Percentiles rank a stretch among this genome's conserved stretches.
phyloP scores from a whole-genome alignment of 2,888 invertebrate genomes.

The Macropis europaea region DNA sequence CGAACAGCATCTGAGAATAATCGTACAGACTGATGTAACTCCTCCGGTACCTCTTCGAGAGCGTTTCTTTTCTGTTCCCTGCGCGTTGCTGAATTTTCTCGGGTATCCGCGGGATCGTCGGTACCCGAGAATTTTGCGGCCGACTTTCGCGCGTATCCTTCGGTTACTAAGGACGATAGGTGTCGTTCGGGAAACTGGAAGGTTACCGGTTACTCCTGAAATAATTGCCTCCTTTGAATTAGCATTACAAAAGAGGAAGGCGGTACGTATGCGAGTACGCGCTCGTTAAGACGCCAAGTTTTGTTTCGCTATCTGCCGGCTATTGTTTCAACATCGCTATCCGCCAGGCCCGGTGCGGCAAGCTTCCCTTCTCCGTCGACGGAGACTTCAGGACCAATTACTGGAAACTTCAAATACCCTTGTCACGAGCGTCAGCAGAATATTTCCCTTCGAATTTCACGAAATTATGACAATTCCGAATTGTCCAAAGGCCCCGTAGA shows the following conservation, averaged over 20 bases:
- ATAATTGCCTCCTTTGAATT: constrained; percentile 71
- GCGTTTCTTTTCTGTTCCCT: constrained; percentile 6
- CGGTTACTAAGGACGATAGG: constrained; percentile 17
- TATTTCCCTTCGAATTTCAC: neutral
- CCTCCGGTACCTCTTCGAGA: neutral
- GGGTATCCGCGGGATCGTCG: neutral
- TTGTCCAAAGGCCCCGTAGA: neutral
- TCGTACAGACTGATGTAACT: constrained; percentile 6
- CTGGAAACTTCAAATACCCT: constrained; percentile 43
- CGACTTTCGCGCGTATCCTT: constrained; percentile 32
- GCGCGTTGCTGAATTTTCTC: neutral
- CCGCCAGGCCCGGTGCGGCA: constrained; percentile 38
- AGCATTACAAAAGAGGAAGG: constrained; percentile 73
- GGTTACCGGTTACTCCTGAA: constrained; percentile 56
- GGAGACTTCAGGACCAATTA: constrained; percentile 32
- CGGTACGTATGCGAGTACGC: constrained; percentile 55
- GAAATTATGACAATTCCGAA: neutral
- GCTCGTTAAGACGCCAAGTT: constrained; percentile 59
- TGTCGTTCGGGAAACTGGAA: constrained; percentile 45
- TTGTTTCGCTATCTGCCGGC: constrained; percentile 57
- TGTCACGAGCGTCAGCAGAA: neutral
- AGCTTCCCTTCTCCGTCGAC: constrained; percentile 32
- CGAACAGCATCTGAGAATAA: constrained; percentile 8
- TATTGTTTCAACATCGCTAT: constrained; percentile 62
- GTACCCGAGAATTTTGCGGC: constrained; percentile 9